Percentiles rank a stretch among this genome's conserved stretches.
These are phyloP conservation scores for Xanthorhoe designata DNA, from an alignment of 2,888 invertebrate genomes.

Conservation along the genomic window DNA sequence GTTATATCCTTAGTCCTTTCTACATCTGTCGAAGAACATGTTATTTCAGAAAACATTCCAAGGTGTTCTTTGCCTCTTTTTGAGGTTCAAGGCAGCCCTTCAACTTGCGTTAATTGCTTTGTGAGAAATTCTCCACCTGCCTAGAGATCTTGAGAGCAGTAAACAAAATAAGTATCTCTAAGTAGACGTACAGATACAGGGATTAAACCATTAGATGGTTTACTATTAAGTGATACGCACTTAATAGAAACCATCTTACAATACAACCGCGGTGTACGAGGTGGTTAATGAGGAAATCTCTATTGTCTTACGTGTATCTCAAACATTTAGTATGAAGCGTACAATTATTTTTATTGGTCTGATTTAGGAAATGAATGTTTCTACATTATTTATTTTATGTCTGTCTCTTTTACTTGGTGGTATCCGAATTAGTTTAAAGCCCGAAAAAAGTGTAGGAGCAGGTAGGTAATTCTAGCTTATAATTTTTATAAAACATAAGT, in stretches of 20 bases:
- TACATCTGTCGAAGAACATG: conserved; percentile 25
- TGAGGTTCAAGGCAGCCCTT: conserved; percentile 76
- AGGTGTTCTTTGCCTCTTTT: conserved; percentile 55
- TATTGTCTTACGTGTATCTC: neutral
- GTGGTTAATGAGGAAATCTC: neutral
- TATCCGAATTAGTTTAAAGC: too few species aligned
- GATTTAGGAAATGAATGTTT: neutral
- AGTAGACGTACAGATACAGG: conserved; percentile 26
- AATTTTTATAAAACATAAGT: too few species aligned
- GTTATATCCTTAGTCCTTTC: neutral
- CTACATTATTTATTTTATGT: too few species aligned
- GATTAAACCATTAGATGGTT: conserved; percentile 60
- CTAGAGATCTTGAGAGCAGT: conserved; percentile 55
- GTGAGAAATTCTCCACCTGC: conserved; percentile 77
- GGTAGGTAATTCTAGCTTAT: too few species aligned
- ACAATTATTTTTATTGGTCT: neutral
- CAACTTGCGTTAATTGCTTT: conserved; percentile 79
- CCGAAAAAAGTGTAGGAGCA: too few species aligned
- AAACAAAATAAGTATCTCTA: conserved; percentile 61
- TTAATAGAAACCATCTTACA: neutral
- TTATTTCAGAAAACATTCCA: conserved; percentile 37
- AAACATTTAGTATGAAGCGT: neutral
- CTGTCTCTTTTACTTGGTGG: too few species aligned
- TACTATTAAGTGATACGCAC: conserved; percentile 46
- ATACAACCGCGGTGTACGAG: conserved; percentile 5